phyloP scores from a whole-genome alignment of 2,797 vertebrate species.

The Lithobates pipiens region DNA sequence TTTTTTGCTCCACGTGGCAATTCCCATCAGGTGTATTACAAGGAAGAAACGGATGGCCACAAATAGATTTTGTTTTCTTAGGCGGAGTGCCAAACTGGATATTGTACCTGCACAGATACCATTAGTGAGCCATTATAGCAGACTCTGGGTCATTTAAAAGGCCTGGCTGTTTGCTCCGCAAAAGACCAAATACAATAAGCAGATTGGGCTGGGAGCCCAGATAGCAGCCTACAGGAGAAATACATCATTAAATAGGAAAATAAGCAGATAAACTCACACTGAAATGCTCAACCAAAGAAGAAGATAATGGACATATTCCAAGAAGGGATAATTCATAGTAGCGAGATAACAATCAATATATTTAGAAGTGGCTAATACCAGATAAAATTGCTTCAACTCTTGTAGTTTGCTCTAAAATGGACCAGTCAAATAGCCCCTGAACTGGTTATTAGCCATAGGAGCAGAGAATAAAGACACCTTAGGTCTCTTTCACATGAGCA shows the following conservation, averaged over 20 bases:
- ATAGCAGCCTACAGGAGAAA: neutral
- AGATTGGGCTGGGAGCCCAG: slow-evolving; percentile 26
- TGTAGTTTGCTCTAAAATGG: too few species aligned
- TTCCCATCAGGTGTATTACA: neutral
- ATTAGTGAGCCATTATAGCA: slow-evolving; percentile 28
- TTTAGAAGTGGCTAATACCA: slow-evolving; percentile 1
- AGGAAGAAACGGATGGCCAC: neutral
- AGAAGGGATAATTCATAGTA: neutral
- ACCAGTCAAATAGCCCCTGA: too few species aligned
- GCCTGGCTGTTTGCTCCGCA: slow-evolving; percentile 1
- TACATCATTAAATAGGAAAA: neutral
- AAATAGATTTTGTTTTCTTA: neutral
- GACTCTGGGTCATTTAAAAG: slow-evolving; percentile 7
- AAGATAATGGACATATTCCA: neutral
- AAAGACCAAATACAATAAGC: neutral
- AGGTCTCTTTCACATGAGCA: too few species aligned
- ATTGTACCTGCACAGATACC: slow-evolving; percentile 3
- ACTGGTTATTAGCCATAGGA: neutral
- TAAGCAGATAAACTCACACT: slow-evolving; percentile 1
- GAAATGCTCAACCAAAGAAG: neutral
- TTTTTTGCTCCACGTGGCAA: slow-evolving; percentile 6
- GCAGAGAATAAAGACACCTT: neutral
- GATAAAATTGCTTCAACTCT: neutral
- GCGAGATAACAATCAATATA: neutral
- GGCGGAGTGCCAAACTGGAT: slow-evolving; percentile 35